A percentile compares a stretch with the other conserved stretches of the same genome.
Conservation (phyloP, 64 coral and sea anemone genomes). For the Orbicella faveolata region DNA sequence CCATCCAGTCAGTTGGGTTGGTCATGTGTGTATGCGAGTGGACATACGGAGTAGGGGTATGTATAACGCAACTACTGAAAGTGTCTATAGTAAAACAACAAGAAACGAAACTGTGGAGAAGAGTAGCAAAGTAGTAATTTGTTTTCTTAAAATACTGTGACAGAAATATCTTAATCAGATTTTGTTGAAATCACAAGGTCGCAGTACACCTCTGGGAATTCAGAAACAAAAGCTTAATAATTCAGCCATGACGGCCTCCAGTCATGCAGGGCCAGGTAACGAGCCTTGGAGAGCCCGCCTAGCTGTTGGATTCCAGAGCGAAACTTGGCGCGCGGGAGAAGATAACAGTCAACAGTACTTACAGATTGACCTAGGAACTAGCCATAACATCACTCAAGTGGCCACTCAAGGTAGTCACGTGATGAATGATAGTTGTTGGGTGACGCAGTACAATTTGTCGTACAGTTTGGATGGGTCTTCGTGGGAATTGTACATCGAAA, state of each 20-base stretch:
- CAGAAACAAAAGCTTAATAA: conserved; percentile 42
- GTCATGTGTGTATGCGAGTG: conserved; percentile 22
- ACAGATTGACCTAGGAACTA: conserved; percentile 46
- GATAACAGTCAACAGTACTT: conserved; percentile 49
- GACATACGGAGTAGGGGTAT: not conserved
- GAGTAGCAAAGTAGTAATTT: not conserved
- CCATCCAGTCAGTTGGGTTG: conserved; percentile 10
- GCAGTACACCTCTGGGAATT: conserved; percentile 51
- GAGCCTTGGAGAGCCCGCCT: conserved; percentile 77
- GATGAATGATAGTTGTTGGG: not conserved
- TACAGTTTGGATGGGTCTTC: conserved; percentile 43
- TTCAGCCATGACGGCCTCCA: conserved; percentile 40
- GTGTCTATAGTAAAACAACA: not conserved
- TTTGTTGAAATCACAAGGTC: conserved; percentile 12
- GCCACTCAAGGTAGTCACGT: conserved; percentile 23
- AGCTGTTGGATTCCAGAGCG: conserved; percentile 23
- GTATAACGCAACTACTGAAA: too few relatives aligned
- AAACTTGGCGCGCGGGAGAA: conserved; percentile 61
- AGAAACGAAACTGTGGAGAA: not conserved
- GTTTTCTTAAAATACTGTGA: too few relatives aligned
- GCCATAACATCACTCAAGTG: conserved; percentile 50
- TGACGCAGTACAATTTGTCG: conserved; percentile 41
- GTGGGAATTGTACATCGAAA: conserved; percentile 57
- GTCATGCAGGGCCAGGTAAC: conserved; percentile 38
- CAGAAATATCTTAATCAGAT: not conserved